Conservation (phyloP, 2,113 vertebrate species). For the Peromyscus maniculatus region DNA sequence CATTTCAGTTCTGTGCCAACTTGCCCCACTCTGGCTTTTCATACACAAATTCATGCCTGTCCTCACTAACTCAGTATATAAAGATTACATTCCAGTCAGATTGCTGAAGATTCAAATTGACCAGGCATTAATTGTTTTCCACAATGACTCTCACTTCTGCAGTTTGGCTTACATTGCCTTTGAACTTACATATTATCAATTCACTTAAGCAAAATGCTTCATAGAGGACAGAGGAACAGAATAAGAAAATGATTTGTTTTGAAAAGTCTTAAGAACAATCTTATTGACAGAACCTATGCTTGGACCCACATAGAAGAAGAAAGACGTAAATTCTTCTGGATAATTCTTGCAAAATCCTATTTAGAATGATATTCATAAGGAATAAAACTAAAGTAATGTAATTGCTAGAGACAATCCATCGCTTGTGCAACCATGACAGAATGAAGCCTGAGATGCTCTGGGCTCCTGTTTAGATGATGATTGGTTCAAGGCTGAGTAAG, state of each 20-base stretch:
- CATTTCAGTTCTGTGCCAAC: constrained; percentile 68
- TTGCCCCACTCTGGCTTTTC: background rate
- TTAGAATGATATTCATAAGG: background rate
- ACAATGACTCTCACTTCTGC: background rate
- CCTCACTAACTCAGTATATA: constrained; percentile 63
- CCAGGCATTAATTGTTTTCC: background rate
- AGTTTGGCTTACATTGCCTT: constrained; percentile 17
- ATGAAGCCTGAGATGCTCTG: background rate
- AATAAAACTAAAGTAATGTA: constrained; percentile 14
- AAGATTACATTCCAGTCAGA: constrained; percentile 49
- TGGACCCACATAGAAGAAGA: constrained; percentile 1
- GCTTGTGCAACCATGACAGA: background rate
- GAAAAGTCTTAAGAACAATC: background rate
- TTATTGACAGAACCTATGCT: background rate
- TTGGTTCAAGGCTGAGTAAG: background rate
- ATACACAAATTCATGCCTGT: constrained; percentile 46
- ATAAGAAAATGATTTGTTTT: background rate
- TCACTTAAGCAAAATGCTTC: background rate
- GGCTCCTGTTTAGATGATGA: background rate
- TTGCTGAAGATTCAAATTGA: constrained; percentile 7
- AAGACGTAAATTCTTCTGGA: constrained; percentile 5
- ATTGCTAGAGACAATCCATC: background rate
- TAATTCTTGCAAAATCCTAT: constrained; percentile 16
- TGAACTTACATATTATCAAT: background rate
- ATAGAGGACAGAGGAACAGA: background rate